Evolutionary conservation across 2,113 vertebrate genomes (phyloP).

Genomic region (Dipodomys spectabilis): DNA sequence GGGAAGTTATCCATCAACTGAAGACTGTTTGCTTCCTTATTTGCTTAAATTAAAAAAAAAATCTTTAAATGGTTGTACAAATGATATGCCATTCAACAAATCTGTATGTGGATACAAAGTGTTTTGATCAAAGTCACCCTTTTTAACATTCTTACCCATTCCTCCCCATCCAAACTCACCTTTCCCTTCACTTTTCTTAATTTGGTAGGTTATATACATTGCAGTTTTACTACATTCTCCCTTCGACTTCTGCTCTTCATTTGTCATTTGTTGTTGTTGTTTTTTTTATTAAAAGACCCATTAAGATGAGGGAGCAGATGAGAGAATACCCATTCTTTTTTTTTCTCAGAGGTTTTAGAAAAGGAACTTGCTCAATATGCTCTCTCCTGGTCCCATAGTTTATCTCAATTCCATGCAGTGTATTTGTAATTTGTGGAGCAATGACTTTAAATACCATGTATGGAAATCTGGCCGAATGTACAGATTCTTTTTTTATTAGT

Average conservation of each 20-base stretch:
- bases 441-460: background rate
- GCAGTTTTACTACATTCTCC: no score
- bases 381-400: background rate
- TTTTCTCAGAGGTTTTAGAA: conserved; percentile 32
- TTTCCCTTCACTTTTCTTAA: no score
- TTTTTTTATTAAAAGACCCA: conserved; percentile 52
- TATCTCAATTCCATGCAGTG: background rate
- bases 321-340: background rate
- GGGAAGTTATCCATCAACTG: background rate
- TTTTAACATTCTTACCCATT: no score
- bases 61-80: no score
- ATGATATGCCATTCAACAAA: no score
- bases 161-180: no score
- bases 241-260: no score
- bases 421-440: background rate
- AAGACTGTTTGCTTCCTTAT: conserved; percentile 48
- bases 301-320: conserved; percentile 16
- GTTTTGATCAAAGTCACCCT: no score
- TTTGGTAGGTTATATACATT: no score
- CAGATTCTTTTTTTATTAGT: background rate
- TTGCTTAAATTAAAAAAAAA: background rate
- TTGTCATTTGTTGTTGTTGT: background rate
- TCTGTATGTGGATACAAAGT: no score
- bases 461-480: background rate
- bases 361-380: background rate